Base-by-base conservation (phyloP, 2,888 invertebrate species). In the Ochlodes sylvanus region DNA sequence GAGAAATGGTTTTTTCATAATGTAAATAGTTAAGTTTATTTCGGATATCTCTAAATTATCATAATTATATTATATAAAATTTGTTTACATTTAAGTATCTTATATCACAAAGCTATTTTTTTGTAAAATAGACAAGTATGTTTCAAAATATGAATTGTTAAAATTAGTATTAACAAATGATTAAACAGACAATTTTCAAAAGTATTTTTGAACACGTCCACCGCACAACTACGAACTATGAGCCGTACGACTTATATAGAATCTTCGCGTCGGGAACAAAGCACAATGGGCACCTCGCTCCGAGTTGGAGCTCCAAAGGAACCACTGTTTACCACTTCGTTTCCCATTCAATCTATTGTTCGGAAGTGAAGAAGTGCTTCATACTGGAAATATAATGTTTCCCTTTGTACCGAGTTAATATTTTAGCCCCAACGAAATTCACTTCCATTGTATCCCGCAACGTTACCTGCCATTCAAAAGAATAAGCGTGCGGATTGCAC, bases 241-340 rank as follows among this genome's bases (percentile, higher is more conserved):
- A 15, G 9, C 15, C 2, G 14, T 21, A 65, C 52, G 17, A 27
- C 27, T 65, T 52, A 54, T 60, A 63, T 52, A 66, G 44, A 60
- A 34, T 15, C 60, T 32, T 56, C 17, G 63, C 15, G 19, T 10
- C 61, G 70, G 66, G 68, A 70, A 71, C 70, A 69, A 72, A 72
- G 70, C 71, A 75, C 75, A 74, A 72, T 76, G 75, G 76, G 74
- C 77, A 81, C 75, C 79, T 78, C 80, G 75, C 78, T 73, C 75
- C 75, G 73, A 75, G 79, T 77, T 77, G 77, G 77, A 82, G 82
- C 83, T 83, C 78, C 76, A 79, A 84, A 82, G 82, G 81, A 84
- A 86, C 84, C 87, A 84, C 87, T 90, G 91, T 90, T 92, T 91
- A 92, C 92, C 93, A 92, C 88, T 92, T 93, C 89, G 90, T 86